Percentiles rank a stretch among this genome's conserved stretches.
Conservation (phyloP, 2,888 invertebrate species). For the Drosophila peninsularis region DNA sequence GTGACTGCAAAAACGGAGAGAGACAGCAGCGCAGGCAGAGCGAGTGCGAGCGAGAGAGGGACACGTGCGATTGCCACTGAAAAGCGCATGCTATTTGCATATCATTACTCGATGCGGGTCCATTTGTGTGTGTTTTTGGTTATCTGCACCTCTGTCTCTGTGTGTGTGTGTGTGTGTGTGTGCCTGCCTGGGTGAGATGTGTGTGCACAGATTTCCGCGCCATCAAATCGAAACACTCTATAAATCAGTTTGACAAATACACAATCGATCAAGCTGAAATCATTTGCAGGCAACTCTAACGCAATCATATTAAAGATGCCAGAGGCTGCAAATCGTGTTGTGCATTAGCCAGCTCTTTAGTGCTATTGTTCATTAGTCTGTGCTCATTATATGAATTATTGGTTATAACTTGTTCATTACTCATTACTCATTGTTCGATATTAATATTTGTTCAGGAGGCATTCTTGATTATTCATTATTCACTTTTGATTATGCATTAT, state of each 20-base stretch:
- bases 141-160: conserved; percentile 5
- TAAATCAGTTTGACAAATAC: conserved; percentile 72
- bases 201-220: conserved; percentile 60
- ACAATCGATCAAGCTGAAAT: conserved; percentile 66
- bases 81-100: conserved; percentile 77
- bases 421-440: neutral
- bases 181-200: conserved; percentile 14
- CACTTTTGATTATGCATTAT: neutral
- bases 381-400: neutral
- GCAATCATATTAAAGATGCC: neutral
- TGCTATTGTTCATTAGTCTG: neutral
- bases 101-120: conserved; percentile 66
- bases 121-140: conserved; percentile 36
- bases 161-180: conserved; percentile 5
- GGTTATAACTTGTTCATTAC: neutral
- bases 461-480: neutral
- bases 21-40: neutral
- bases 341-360: neutral
- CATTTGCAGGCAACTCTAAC: conserved; percentile 44
- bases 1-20: conserved; percentile 41
- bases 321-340: neutral
- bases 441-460: too few relatives aligned
- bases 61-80: conserved; percentile 41
- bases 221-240: conserved; percentile 69
- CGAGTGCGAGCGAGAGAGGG: neutral